Evolutionary conservation across 2,888 invertebrate genomes (phyloP).

Genomic region (Amorpha juglandis): DNA sequence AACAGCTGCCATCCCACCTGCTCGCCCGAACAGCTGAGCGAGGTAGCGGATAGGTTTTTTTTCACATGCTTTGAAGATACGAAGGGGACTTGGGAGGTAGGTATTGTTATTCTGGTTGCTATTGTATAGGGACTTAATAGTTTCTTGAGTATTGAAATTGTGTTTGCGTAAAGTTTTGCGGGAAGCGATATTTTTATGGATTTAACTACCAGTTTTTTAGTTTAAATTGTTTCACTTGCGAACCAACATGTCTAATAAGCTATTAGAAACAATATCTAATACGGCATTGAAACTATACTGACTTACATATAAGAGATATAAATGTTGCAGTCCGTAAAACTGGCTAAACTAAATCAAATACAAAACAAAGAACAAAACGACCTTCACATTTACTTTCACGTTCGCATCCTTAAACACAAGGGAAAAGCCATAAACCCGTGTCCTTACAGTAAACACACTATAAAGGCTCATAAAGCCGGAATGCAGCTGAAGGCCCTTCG

Average conservation of each 20-base stretch:
- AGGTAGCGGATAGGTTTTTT: slow-evolving; percentile 35
- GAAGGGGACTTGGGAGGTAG: background rate
- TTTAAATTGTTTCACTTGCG: too few relatives aligned
- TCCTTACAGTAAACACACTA: slow-evolving; percentile 23
- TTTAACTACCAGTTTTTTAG: too few relatives aligned
- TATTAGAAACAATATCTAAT: too few relatives aligned
- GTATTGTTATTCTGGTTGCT: slow-evolving; percentile 6
- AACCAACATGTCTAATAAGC: too few relatives aligned
- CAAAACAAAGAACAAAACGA: background rate
- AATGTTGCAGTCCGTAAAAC: background rate
- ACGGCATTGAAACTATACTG: too few relatives aligned
- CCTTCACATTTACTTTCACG: background rate
- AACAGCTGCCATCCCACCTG: slow-evolving; percentile 57
- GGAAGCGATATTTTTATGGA: too few relatives aligned
- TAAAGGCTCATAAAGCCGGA: slow-evolving; percentile 22
- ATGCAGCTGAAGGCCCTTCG: slow-evolving; percentile 26
- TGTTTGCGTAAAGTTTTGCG: too few relatives aligned
- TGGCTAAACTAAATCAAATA: background rate
- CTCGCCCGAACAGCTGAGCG: slow-evolving; percentile 44
- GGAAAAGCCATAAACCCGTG: slow-evolving; percentile 32
- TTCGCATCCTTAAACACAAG: slow-evolving; percentile 29
- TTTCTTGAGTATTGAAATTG: background rate
- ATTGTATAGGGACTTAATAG: background rate
- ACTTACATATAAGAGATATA: background rate
- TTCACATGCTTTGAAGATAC: slow-evolving; percentile 28